Evolutionary conservation across 2,797 vertebrate species (phyloP).

Genomic region (Smutsia gigantea): DNA sequence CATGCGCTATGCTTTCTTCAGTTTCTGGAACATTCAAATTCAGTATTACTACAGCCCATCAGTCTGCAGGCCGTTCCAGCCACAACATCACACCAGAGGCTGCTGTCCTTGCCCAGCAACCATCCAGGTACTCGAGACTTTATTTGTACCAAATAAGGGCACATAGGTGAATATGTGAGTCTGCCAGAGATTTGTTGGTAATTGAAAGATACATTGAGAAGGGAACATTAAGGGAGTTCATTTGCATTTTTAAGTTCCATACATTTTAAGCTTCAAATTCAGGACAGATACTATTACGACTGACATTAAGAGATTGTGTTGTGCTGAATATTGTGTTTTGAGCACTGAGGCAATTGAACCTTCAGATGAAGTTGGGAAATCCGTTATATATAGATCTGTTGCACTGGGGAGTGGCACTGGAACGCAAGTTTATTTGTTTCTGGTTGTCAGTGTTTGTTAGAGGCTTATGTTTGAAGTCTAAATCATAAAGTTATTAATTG

Average conservation of each 20-base stretch:
- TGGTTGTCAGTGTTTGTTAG: background rate
- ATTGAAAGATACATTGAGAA: background rate
- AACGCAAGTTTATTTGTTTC: background rate
- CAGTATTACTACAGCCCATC: constrained; percentile 82
- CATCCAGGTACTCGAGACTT: constrained; percentile 67
- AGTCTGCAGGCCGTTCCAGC: constrained; percentile 64
- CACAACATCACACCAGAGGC: constrained; percentile 51
- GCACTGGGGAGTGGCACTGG: background rate
- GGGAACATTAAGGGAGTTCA: background rate
- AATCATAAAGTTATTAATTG: background rate
- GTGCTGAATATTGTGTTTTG: background rate
- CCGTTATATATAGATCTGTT: background rate
- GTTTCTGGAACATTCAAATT: constrained; percentile 74
- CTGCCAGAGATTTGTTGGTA: background rate
- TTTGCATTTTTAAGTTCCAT: background rate
- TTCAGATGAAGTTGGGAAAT: background rate
- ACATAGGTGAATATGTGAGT: background rate
- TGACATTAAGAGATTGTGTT: background rate
- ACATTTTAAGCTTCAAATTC: background rate
- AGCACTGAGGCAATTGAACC: background rate
- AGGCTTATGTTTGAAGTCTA: constrained; percentile 7
- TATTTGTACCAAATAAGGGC: background rate
- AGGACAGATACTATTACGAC: background rate
- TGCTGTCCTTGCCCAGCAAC: constrained; percentile 45
- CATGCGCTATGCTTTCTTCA: constrained; percentile 68